Evolutionary conservation across 2,888 invertebrate species (phyloP).

Genomic region (Sinotaia quadrata): DNA sequence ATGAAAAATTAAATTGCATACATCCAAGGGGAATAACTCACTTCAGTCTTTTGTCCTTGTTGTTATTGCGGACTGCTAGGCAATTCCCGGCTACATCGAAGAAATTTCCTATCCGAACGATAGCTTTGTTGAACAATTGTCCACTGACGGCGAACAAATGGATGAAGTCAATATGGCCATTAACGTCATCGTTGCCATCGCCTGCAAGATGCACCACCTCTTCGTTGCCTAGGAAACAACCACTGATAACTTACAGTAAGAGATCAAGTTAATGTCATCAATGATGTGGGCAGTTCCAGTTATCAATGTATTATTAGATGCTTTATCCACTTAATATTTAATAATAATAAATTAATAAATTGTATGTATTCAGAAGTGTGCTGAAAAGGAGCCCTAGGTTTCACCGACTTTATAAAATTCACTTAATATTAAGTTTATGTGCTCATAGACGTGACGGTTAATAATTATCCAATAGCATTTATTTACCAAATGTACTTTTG

Average conservation of each 20-base stretch:
- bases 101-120: constrained; percentile 30
- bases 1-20: neutral
- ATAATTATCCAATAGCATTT: neutral
- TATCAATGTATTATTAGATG: no score
- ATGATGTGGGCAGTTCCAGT: no score
- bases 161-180: neutral
- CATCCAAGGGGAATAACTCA: neutral
- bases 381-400: no score
- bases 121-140: constrained; percentile 28
- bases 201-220: constrained; percentile 30
- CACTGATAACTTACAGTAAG: neutral
- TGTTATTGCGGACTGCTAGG: constrained; percentile 31
- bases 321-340: no score
- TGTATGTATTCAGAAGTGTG: no score
- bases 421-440: no score
- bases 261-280: no score
- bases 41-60: constrained; percentile 22
- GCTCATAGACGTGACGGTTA: neutral
- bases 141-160: constrained; percentile 29
- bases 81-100: constrained; percentile 21
- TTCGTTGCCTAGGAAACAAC: constrained; percentile 23
- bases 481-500: neutral
- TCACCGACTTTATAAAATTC: no score
- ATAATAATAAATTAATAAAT: no score
- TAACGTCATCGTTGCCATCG: constrained; percentile 30